Percentiles rank a stretch among this genome's conserved stretches.
Evolutionary conservation across 2,888 invertebrate genomes (phyloP).

Genomic region (Blastobasis adustella): DNA sequence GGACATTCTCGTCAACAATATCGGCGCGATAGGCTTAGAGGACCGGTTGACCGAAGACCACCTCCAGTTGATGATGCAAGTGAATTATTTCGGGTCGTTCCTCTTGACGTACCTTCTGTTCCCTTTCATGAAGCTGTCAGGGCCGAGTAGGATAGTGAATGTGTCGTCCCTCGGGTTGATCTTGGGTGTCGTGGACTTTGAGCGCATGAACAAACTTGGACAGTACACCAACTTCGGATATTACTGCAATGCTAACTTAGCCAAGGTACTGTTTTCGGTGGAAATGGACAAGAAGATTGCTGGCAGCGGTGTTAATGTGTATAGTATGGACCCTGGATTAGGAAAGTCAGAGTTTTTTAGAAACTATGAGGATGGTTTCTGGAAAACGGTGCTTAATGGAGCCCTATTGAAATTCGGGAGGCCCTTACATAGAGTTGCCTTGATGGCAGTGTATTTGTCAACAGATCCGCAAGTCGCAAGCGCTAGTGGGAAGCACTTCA

Average conservation of each 20-base stretch:
- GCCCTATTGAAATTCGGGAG: constrained; percentile 34
- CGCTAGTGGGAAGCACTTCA: constrained; percentile 46
- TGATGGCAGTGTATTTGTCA: constrained; percentile 45
- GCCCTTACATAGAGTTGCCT: constrained; percentile 35
- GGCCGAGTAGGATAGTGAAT: constrained; percentile 47
- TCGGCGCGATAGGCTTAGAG: constrained; percentile 61
- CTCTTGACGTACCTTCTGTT: constrained; percentile 47
- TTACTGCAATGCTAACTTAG: constrained; percentile 70
- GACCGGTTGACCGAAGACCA: constrained; percentile 73
- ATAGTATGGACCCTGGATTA: constrained; percentile 89
- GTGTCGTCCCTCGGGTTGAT: constrained; percentile 75
- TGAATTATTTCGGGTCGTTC: constrained; percentile 56
- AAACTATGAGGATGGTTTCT: constrained; percentile 33
- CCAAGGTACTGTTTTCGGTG: constrained; percentile 45
- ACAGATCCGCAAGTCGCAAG: constrained; percentile 34
- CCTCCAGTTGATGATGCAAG: constrained; percentile 77
- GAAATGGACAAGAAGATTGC: constrained; percentile 63
- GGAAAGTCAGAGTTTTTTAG: constrained; percentile 86
- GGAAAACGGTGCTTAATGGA: constrained; percentile 26
- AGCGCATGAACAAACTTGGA: constrained; percentile 81
- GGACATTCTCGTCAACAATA: constrained; percentile 59
- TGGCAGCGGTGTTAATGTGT: constrained; percentile 79
- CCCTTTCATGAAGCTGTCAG: constrained; percentile 39
- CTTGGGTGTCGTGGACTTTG: constrained; percentile 79
- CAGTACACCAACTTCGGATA: constrained; percentile 71